These are phyloP conservation scores for Eulemur rufifrons DNA, from an alignment of 2,113 vertebrate species.

Conservation along the genomic window DNA sequence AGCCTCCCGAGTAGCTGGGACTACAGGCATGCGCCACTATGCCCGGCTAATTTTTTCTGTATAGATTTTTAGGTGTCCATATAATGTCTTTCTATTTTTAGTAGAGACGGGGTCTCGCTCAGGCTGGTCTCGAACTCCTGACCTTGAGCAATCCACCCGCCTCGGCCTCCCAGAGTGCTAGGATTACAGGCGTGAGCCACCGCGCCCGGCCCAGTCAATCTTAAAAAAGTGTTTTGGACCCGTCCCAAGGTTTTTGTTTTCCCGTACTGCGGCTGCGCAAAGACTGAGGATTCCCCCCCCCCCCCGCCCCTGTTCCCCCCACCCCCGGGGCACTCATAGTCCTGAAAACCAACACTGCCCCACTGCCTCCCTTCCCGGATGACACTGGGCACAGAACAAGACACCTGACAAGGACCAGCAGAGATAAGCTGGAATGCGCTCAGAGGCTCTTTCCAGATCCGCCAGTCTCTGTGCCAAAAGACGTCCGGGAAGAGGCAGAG, in stretches of 20 bases:
- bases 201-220: too few relatives aligned
- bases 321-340: neutral
- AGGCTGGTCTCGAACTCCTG: too few relatives aligned
- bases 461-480: neutral
- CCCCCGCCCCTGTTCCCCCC: too few relatives aligned
- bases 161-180: too few relatives aligned
- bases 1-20: too few relatives aligned
- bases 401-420: neutral
- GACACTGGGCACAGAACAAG: neutral
- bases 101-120: too few relatives aligned
- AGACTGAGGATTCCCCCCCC: neutral
- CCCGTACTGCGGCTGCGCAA: neutral
- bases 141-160: too few relatives aligned
- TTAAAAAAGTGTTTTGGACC: neutral
- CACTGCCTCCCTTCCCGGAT: neutral
- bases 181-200: too few relatives aligned
- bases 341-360: neutral
- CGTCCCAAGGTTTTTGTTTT: neutral
- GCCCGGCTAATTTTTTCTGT: too few relatives aligned
- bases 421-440: neutral
- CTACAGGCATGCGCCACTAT: too few relatives aligned
- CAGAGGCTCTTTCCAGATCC: neutral
- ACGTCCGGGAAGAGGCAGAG: neutral
- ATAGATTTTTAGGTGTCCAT: too few relatives aligned
- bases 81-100: too few relatives aligned